These are phyloP conservation scores for Philereme transversata DNA, from an alignment of 2,888 invertebrate species.

Conservation along the genomic window DNA sequence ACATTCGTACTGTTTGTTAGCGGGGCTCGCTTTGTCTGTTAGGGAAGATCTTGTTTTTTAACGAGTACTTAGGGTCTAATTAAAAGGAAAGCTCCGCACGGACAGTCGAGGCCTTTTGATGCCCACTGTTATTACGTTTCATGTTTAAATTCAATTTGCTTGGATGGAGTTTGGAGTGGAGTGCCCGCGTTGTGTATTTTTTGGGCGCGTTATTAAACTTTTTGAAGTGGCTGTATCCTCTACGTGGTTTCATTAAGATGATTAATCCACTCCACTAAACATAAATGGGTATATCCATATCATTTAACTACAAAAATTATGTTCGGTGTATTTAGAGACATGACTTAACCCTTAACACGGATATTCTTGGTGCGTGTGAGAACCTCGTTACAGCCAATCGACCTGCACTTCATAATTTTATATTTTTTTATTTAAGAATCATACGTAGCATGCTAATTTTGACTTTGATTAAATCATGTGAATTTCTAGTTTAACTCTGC, in stretches of 20 bases:
- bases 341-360: conserved; percentile 3
- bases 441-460: no score
- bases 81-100: conserved; percentile 81
- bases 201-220: conserved; percentile 63
- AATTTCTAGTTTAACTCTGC: no score
- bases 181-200: conserved; percentile 62
- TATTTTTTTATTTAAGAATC: no score
- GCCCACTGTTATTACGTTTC: conserved; percentile 79
- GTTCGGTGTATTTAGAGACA: neutral
- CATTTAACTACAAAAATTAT: neutral
- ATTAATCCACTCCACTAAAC: conserved; percentile 36
- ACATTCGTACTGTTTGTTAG: conserved; percentile 80
- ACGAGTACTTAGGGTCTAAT: conserved; percentile 83
- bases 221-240: conserved; percentile 57
- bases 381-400: conserved; percentile 13
- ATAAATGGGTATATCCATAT: conserved; percentile 19
- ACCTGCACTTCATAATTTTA: conserved; percentile 2
- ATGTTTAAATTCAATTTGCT: conserved; percentile 81
- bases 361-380: conserved; percentile 9
- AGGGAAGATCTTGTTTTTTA: conserved; percentile 82
- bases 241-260: conserved; percentile 46
- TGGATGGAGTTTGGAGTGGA: conserved; percentile 76
- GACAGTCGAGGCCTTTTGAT: conserved; percentile 82
- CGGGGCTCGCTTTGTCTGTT: conserved; percentile 77
- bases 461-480: no score